Base-by-base conservation (phyloP, 2,888 invertebrate genomes). In the Eupithecia insigniata region DNA sequence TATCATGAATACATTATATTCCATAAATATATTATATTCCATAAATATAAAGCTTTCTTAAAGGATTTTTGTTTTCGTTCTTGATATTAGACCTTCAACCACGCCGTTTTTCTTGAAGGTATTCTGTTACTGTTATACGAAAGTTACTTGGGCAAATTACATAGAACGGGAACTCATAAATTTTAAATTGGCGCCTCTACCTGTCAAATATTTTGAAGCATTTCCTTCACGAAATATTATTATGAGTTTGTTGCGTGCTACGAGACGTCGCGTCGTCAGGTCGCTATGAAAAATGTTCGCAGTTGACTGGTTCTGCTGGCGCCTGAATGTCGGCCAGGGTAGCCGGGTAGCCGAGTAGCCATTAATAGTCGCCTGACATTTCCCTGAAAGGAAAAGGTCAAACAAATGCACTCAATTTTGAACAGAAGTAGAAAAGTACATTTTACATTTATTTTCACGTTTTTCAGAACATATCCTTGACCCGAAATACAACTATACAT, bases 271-370 rank as follows among this genome's bases (percentile, higher is more conserved):
- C 81, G 83, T 81, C 83, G 83, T 80, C 82, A 80, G 82, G 82
- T 79, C 80, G 80, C 77, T 84, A 85, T 84, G 84, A 79, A 84
- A 83, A 89, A 90, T 90, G 89, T 90, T 89, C 89, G 87, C 84
- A 78, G 86, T 86, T 83, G 81, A 85, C 84, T 43, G 34, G 69
- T 55, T 76, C 70, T 58, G 72, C 73, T 76, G 77, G 79, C 80
- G 81, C 78, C 77, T 75, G 78, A 78, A 79, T 78, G 79, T 76
- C 78, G 78, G 71, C 76, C 74, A 28, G 76, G 76, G 79, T 78
- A 72, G 75, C 76, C 3, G 46, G 46, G 46, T 55, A 14, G 43
- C 43, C 43, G 75, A 76, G 79, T 79, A 75, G 74, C 76, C 79
- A 80, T 79, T 79, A 72, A 78, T 77, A 77, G 70, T 69, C 73